Evolutionary conservation across 2,113 vertebrate genomes (phyloP), one percentile per base, ranked within the genome.

Genomic region (Ptilonorhynchus violaceus): DNA sequence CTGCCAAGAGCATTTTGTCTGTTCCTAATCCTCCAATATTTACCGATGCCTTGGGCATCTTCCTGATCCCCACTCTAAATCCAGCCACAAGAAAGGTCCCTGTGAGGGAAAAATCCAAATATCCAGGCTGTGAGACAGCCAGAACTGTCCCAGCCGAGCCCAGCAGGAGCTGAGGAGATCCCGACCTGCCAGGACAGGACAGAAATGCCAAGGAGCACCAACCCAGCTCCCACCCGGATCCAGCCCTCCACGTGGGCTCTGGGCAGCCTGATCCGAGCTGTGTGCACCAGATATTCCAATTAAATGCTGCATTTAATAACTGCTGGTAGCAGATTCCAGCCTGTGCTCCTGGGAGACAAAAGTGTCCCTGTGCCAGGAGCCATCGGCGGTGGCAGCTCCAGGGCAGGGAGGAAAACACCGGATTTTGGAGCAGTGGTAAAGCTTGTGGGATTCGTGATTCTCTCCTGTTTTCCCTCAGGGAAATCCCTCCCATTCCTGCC

Each of bases 221-320:
- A 11, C 6, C 9, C 0, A 30, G 12, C 1, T 28, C 35, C 35
- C 42, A 25, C 27, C 17, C 7, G 28, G 55, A 78, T 6, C 50
- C 56, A 53, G 37, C 67, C 89, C 28, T 69, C 75, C 9, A 12
- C 1, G 31, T 3, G 19, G 52, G 74, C 52, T 67, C 7, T 21
- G 49, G 59, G 39, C 55, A 67, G 52, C 63, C 44, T n/a, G 28
- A 20, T 9, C 11, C 16, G 56, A 46, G 47, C 92, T 50, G 15
- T 5, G 30, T 1, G 16, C 6, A 24, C 6, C 10, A 81, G 60
- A 6, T 0, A 22, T 55, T 72, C 7, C 17, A 11, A 22, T 41
- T 1, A 33, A 42, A 30, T 2, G 23, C 11, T 70, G 47, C 10
- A 20, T 60, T n/a, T 30, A 25, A 12, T n/a, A 67, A 15, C 22